phyloP scores from a whole-genome alignment of 2,797 vertebrate genomes.

The Pangasius macronema region DNA sequence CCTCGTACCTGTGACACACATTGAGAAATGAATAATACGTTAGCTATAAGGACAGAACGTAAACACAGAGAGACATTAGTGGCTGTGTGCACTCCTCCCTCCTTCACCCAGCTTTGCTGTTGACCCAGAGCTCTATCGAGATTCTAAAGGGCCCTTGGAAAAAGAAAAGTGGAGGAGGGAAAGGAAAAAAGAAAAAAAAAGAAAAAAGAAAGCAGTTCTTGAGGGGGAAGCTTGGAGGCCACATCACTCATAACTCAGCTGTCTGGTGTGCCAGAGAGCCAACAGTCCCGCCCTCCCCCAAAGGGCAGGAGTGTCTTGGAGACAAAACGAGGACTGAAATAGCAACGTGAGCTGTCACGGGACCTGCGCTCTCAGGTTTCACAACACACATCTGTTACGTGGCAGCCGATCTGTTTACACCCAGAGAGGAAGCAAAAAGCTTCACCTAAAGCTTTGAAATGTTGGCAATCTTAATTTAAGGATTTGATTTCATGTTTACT shows the following conservation, averaged over 20 bases:
- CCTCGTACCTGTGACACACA: constrained; percentile 79
- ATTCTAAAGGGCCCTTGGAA: constrained; percentile 15
- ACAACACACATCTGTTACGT: constrained; percentile 94
- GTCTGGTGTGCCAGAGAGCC: constrained; percentile 50
- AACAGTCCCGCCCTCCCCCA: constrained; percentile 48
- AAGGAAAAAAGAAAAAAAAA: not conserved
- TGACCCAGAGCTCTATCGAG: constrained; percentile 7
- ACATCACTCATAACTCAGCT: constrained; percentile 38
- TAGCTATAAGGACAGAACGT: constrained; percentile 11
- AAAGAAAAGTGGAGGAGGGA: not conserved
- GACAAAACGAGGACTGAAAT: constrained; percentile 74
- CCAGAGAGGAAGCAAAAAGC: constrained; percentile 22
- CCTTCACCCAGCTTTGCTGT: not conserved
- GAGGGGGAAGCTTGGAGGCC: constrained; percentile 1
- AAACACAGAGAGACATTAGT: not conserved
- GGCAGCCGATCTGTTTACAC: constrained; percentile 62
- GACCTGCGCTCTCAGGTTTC: constrained; percentile 83
- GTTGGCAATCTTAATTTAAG: not conserved
- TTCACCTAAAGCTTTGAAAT: not conserved
- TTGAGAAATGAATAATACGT: constrained; percentile 3
- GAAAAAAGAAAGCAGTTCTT: not conserved
- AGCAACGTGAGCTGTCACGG: constrained; percentile 80
- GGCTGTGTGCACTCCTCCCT: not conserved
- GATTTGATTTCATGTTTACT: constrained; percentile 24
- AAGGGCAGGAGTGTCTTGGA: constrained; percentile 76